Evolutionary conservation across 1,140 invertebrate species (phyloP).

Genomic region (Drosophila paulistorum): DNA sequence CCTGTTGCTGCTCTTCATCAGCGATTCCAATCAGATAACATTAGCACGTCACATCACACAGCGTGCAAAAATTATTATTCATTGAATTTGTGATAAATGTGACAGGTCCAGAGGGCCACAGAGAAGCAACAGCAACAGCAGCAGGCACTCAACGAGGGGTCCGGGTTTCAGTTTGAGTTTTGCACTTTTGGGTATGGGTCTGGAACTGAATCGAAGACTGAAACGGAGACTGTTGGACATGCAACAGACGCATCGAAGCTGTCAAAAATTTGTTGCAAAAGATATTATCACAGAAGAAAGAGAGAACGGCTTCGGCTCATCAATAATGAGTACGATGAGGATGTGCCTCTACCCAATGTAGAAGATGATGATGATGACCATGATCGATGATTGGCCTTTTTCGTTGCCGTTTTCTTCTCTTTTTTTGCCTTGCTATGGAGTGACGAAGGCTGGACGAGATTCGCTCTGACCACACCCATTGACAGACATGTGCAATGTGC

Average conservation of each 20-base stretch:
- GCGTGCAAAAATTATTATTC: constrained; percentile 82
- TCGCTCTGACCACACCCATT: constrained; percentile 73
- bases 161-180: neutral
- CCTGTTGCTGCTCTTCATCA: constrained; percentile 63
- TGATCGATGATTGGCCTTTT: constrained; percentile 81
- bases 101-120: constrained; percentile 75
- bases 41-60: constrained; percentile 81
- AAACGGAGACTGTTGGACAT: neutral
- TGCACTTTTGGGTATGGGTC: neutral
- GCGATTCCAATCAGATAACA: constrained; percentile 81
- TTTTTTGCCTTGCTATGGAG: constrained; percentile 60
- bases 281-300: constrained; percentile 64
- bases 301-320: constrained; percentile 53
- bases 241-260: constrained; percentile 63
- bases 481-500: constrained; percentile 68
- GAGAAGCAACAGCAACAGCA: constrained; percentile 39
- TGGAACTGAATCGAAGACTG: neutral
- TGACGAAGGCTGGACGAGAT: constrained; percentile 65
- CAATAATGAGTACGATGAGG: constrained; percentile 63
- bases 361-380: constrained; percentile 65
- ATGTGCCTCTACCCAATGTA: constrained; percentile 39
- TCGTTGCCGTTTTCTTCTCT: constrained; percentile 41
- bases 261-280: constrained; percentile 82
- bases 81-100: constrained; percentile 83
- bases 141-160: constrained; percentile 13